Percentiles rank a stretch among this genome's conserved stretches.
Conservation (phyloP, 2,113 vertebrate genomes). For the Pygoscelis adeliae region DNA sequence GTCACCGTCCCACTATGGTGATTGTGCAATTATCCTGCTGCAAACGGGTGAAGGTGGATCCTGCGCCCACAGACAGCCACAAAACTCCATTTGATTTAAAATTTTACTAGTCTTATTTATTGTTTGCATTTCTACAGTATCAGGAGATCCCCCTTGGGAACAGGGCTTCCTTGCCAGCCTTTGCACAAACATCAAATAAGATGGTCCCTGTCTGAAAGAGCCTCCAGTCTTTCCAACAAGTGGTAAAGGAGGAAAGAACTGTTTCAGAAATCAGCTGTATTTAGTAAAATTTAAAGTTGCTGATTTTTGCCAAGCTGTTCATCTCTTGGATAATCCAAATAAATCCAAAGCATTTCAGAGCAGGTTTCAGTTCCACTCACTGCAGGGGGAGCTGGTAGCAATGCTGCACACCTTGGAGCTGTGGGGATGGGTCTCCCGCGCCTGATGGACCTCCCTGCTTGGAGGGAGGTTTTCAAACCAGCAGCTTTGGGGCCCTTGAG, state of each 20-base stretch:
- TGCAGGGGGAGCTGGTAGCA: background rate
- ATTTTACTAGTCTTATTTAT: background rate
- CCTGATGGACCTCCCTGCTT: background rate
- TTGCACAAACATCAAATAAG: background rate
- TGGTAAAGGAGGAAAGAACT: background rate
- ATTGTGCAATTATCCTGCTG: background rate
- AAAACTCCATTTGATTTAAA: background rate
- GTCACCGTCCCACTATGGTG: fast-evolving
- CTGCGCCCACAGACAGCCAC: background rate
- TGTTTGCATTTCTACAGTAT: background rate
- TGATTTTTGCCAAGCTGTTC: background rate
- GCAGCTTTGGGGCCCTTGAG: background rate
- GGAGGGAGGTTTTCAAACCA: background rate
- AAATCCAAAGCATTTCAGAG: background rate
- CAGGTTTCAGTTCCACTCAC: background rate
- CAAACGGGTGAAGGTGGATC: background rate
- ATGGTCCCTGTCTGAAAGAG: background rate
- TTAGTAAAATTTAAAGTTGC: background rate
- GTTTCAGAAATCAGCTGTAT: background rate
- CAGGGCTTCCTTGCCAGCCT: background rate
- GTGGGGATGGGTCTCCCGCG: background rate
- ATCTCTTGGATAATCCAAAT: background rate
- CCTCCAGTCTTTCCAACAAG: background rate
- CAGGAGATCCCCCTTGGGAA: background rate
- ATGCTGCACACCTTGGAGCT: background rate